These are phyloP conservation scores for Tyrannus savana DNA, from an alignment of 2,113 vertebrate genomes.

Conservation along the genomic window DNA sequence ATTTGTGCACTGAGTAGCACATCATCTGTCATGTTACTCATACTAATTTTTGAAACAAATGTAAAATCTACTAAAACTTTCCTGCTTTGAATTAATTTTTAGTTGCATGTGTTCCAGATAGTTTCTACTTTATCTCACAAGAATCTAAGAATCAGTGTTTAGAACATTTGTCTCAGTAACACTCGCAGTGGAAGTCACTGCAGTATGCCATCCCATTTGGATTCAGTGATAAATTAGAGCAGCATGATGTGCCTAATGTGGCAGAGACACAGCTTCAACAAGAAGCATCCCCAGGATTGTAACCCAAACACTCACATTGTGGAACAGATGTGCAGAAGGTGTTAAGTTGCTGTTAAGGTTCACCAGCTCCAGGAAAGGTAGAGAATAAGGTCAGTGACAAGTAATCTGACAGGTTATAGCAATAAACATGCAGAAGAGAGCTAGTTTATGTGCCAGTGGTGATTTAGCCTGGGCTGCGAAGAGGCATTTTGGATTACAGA, in stretches of 20 bases:
- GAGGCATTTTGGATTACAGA: neutral
- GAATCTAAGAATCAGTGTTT: neutral
- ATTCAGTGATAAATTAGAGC: neutral
- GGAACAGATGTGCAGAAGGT: neutral
- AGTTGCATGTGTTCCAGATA: neutral
- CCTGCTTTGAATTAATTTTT: neutral
- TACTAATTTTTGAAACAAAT: neutral
- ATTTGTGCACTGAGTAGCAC: neutral
- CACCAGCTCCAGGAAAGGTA: neutral
- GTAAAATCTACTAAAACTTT: neutral
- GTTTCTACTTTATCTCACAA: neutral
- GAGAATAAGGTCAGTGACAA: neutral
- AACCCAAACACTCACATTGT: neutral
- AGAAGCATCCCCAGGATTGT: neutral
- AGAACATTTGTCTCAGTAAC: neutral
- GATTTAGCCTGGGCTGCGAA: neutral
- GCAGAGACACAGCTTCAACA: rapidly evolving
- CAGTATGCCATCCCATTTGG: too few relatives aligned
- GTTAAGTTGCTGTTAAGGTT: neutral
- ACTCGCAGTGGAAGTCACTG: neutral
- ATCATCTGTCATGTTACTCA: neutral
- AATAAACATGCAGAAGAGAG: neutral
- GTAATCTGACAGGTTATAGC: neutral
- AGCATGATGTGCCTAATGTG: neutral
- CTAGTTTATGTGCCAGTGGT: neutral